Conservation (phyloP, 2,888 invertebrate species). For the Serripes groenlandicus region DNA sequence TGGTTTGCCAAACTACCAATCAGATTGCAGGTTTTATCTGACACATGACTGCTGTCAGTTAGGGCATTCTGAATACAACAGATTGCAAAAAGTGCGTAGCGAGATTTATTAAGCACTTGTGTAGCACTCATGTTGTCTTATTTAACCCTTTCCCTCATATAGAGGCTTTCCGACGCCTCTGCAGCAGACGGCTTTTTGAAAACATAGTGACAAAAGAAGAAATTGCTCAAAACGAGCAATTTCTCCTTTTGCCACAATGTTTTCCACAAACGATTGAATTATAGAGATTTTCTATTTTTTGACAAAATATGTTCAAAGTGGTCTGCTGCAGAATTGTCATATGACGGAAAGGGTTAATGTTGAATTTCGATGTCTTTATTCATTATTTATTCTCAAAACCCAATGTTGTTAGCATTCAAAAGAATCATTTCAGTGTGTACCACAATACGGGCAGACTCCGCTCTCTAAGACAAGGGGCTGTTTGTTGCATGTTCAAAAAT, state of each 20-base stretch:
- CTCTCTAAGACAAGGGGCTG: too few species aligned
- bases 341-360: neutral
- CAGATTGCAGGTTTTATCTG: too few species aligned
- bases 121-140: neutral
- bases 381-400: too few species aligned
- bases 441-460: too few species aligned
- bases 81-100: too few species aligned
- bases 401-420: too few species aligned
- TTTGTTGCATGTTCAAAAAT: too few species aligned
- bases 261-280: neutral
- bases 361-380: neutral
- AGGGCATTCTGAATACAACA: too few species aligned
- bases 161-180: neutral
- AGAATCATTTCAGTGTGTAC: too few species aligned
- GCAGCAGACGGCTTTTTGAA: neutral
- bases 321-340: neutral
- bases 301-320: neutral
- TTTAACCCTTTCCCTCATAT: neutral
- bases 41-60: too few species aligned
- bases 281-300: neutral
- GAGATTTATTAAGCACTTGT: too few species aligned
- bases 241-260: neutral
- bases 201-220: neutral
- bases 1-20: too few species aligned
- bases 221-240: neutral